A percentile compares a stretch with the other conserved stretches of the same genome.
These are phyloP conservation scores for Orchesella flavescens DNA, from an alignment of 2,888 invertebrate species.

Conservation along the genomic window DNA sequence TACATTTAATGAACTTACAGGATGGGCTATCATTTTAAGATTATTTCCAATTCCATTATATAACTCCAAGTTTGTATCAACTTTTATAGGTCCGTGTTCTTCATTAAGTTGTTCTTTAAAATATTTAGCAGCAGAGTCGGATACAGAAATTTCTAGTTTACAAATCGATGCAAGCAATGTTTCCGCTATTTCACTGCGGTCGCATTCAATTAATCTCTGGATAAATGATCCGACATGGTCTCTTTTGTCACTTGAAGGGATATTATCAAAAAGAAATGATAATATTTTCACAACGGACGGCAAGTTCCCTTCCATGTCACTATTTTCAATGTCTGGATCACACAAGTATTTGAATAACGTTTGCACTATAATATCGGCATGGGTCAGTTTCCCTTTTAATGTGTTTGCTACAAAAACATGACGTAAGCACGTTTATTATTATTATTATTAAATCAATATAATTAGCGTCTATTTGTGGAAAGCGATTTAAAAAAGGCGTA, in stretches of 20 bases:
- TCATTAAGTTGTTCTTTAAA: no score
- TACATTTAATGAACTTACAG: not conserved
- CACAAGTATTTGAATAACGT: constrained; percentile 27
- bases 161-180: not conserved
- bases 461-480: no score
- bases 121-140: no score
- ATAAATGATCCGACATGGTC: constrained; percentile 60
- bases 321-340: constrained; percentile 7
- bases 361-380: constrained; percentile 40
- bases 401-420: constrained; percentile 30
- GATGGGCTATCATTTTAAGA: no score
- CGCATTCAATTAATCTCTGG: constrained; percentile 38
- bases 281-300: constrained; percentile 26
- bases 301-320: constrained; percentile 12
- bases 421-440: no score
- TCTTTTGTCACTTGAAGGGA: constrained; percentile 21
- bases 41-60: no score
- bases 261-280: constrained; percentile 43
- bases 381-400: constrained; percentile 25
- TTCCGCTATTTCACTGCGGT: constrained; percentile 41
- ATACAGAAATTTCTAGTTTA: no score
- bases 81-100: no score
- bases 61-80: no score
- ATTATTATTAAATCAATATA: no score
- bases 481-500: not conserved